Evolutionary conservation across 1,140 invertebrate species (phyloP), one percentile per base, ranked within the genome.

Genomic region (Plutomurus gul): DNA sequence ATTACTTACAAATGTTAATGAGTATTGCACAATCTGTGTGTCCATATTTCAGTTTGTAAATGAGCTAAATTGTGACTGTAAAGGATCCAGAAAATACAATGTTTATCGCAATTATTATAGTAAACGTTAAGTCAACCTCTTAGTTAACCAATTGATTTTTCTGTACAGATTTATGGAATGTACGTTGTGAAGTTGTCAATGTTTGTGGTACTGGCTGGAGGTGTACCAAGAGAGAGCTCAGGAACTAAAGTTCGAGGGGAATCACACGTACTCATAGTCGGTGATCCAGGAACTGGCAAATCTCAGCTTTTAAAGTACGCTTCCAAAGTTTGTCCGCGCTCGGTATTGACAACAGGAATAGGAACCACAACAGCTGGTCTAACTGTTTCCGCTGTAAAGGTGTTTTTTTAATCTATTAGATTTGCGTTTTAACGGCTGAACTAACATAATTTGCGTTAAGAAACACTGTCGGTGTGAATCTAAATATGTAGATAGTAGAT

Each of bases 281-380:
- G 96, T 39, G 95, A 97, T 90, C 95, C 96, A 81, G 95, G 95
- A 13, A 82, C 81, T 11, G 95, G 93, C 18, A 98, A 98, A 86
- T 96, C 95, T 0, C 93, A 96, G 86, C 89, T 98, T 56, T 87
- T 98, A 60, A 91, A 92, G 81, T 92, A 92, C 83, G 93, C 92
- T 1, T 88, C 91, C 2, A 91, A 91, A 86, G 86, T 97, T 43
- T 91, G 91, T 30, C 89, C 92, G 0, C 87, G 95, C 16, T 93
- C 94, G 8, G 92, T 97, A 7, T 87, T 95, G 71, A 96, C 95
- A 3, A 96, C 94, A 16, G 95, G 95, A 20, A 88, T 90, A 77
- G 95, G 95, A 10, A 94, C 93, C 70, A 96, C 95, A 4, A 90
- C 91, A 78, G 95, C 95, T 82, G 96, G 96, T 6, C 90, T 97